Percentiles rank a stretch among this genome's conserved stretches.
phyloP scores from a whole-genome alignment of 2,113 vertebrate species.

The Onychorhynchus coronatus region DNA sequence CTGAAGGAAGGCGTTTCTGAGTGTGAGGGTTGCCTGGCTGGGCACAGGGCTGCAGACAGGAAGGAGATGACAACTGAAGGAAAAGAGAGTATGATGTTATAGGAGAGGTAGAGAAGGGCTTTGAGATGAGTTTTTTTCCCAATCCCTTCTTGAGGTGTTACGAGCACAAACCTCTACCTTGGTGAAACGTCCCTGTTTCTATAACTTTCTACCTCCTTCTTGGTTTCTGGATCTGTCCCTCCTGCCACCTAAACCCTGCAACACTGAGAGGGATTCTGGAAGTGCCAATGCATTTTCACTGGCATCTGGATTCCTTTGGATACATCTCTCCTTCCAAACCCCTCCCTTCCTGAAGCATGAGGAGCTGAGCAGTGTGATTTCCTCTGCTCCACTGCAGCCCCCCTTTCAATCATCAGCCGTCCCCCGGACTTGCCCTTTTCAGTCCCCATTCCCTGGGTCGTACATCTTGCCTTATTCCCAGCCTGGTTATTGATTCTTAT shows the following conservation, averaged over 20 bases:
- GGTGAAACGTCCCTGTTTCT: neutral
- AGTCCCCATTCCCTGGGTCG: slow-evolving; percentile 15
- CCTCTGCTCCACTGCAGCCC: neutral
- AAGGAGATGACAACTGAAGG: neutral
- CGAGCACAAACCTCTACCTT: neutral
- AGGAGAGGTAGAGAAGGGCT: neutral
- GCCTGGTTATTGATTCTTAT: slow-evolving; percentile 22
- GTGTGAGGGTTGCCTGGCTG: neutral
- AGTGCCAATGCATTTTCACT: neutral
- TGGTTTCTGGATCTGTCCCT: neutral
- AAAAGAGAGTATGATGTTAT: neutral
- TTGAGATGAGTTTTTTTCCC: neutral
- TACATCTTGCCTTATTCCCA: slow-evolving; percentile 45
- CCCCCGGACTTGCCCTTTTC: slow-evolving; percentile 56
- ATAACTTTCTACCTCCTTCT: neutral
- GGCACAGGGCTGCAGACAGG: neutral
- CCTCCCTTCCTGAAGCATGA: neutral
- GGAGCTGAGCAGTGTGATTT: neutral
- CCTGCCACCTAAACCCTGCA: neutral
- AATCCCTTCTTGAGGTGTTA: neutral
- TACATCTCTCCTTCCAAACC: neutral
- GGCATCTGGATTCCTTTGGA: neutral
- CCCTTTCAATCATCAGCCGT: neutral
- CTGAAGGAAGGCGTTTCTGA: neutral
- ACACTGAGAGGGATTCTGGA: neutral